Evolutionary conservation across 2,888 invertebrate species (phyloP).

Genomic region (Linyphia triangularis): DNA sequence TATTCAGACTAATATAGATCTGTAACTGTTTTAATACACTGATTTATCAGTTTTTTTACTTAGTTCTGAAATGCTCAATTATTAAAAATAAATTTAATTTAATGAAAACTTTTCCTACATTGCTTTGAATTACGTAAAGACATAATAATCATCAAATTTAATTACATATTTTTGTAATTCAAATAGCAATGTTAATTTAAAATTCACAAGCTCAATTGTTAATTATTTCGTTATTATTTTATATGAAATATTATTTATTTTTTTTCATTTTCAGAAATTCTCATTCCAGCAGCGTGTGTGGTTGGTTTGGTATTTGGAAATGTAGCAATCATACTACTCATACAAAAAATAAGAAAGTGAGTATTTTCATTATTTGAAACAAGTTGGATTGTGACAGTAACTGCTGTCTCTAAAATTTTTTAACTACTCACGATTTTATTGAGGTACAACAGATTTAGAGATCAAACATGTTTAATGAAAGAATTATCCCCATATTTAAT

Average conservation of each 20-base stretch:
- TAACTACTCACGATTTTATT: no score
- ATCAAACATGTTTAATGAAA: no score
- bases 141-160: no score
- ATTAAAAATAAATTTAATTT: no score
- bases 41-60: background rate
- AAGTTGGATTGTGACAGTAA: no score
- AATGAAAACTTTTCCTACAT: no score
- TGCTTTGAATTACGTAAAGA: no score
- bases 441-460: no score
- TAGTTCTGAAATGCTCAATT: no score
- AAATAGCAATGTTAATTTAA: background rate
- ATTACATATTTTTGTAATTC: background rate
- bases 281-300: conserved; percentile 87
- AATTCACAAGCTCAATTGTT: background rate
- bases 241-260: background rate
- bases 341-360: conserved; percentile 83
- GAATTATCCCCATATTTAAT: no score
- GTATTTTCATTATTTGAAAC: no score
- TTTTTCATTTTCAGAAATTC: conserved; percentile 82
- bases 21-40: background rate
- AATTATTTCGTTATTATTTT: background rate
- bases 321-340: conserved; percentile 86
- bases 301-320: conserved; percentile 86
- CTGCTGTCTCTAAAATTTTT: no score
- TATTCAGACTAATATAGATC: background rate